phyloP scores from a whole-genome alignment of 2,113 vertebrate genomes.

The Ceyx cyanopectus region DNA sequence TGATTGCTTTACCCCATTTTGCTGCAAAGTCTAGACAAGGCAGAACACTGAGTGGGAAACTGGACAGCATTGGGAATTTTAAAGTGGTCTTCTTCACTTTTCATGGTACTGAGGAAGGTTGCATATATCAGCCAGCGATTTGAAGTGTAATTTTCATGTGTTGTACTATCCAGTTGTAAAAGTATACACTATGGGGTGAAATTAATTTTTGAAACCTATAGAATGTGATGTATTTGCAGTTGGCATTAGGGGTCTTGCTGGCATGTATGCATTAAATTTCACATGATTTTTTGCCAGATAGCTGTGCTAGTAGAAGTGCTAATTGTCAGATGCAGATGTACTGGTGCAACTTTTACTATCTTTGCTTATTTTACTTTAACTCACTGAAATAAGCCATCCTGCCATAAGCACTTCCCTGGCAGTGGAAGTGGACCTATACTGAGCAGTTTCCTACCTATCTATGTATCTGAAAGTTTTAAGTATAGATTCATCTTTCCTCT shows the following conservation, averaged over 20 bases:
- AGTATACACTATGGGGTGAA: neutral
- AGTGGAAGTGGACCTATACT: neutral
- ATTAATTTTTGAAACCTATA: neutral
- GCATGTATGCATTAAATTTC: neutral
- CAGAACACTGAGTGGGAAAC: neutral
- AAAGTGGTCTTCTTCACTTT: neutral
- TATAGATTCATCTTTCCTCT: neutral
- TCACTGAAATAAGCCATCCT: neutral
- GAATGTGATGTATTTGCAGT: neutral
- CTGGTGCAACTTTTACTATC: neutral
- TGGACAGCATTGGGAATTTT: neutral
- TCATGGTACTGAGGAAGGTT: neutral
- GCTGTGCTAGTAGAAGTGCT: neutral
- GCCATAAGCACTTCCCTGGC: neutral
- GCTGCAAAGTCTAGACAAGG: neutral
- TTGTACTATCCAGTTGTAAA: neutral
- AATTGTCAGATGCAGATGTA: neutral
- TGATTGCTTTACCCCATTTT: slow-evolving; percentile 34
- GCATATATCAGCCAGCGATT: neutral
- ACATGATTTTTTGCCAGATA: neutral
- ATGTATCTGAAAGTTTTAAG: neutral
- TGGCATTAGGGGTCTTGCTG: neutral
- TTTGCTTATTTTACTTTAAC: neutral
- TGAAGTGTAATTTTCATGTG: neutral
- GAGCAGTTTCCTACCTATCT: neutral